Conservation (phyloP, 64 coral and sea anemone genomes). For the Dendronephthya gigantea region DNA sequence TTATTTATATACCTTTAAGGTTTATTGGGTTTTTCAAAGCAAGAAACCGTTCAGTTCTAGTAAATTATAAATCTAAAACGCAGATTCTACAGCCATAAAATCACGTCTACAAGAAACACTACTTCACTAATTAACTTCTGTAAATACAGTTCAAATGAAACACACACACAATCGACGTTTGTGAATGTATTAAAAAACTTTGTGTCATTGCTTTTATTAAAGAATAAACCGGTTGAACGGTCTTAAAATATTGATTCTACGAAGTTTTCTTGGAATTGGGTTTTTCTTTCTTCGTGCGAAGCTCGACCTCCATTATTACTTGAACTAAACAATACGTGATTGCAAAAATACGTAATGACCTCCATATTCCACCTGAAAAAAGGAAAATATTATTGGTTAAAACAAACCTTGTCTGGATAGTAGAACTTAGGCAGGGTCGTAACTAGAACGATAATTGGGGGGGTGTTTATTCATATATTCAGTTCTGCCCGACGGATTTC, state of each 20-base stretch:
- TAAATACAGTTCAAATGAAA: neutral
- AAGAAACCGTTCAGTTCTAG: no score
- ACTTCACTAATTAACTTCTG: neutral
- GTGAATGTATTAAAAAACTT: neutral
- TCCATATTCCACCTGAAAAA: conserved; percentile 33
- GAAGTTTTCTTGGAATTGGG: neutral
- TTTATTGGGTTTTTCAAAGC: no score
- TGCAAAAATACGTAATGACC: conserved; percentile 14
- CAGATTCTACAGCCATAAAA: no score
- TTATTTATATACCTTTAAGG: no score
- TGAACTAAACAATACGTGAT: conserved; percentile 37
- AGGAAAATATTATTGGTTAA: neutral
- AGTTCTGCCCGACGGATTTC: no score
- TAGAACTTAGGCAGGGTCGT: no score
- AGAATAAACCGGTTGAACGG: neutral
- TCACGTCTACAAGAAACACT: no score
- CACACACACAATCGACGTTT: neutral
- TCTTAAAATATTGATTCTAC: neutral
- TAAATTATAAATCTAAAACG: no score
- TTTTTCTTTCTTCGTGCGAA: conserved; percentile 10
- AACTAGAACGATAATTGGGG: no score
- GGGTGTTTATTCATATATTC: no score
- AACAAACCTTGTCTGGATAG: neutral
- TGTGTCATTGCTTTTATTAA: neutral
- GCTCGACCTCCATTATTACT: conserved; percentile 51